Evolutionary conservation across 2,113 vertebrate species (phyloP).

Genomic region (Solenodon paradoxus): DNA sequence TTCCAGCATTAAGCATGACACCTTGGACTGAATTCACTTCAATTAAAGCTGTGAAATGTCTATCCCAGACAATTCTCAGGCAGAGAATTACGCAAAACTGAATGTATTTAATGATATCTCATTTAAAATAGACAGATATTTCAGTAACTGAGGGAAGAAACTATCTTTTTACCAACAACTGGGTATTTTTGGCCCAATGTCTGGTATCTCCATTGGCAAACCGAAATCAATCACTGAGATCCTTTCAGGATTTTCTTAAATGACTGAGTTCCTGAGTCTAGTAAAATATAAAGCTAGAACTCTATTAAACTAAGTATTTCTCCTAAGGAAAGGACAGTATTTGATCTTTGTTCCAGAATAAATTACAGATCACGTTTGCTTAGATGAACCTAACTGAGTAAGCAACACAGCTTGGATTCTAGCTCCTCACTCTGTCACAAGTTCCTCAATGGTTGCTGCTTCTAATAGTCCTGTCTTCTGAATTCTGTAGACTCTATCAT

Average conservation of each 20-base stretch:
- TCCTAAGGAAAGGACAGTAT: background rate
- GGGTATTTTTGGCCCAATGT: background rate
- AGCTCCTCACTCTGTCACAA: background rate
- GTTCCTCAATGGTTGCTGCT: background rate
- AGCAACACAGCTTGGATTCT: background rate
- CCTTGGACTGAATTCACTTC: background rate
- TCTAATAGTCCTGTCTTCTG: background rate
- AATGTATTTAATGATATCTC: background rate
- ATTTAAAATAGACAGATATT: background rate
- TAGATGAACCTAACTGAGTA: background rate
- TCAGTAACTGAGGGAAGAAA: background rate
- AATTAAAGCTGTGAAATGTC: background rate
- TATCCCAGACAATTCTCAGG: background rate
- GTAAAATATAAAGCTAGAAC: background rate
- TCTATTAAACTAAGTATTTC: background rate
- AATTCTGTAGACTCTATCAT: background rate
- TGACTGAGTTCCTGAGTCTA: background rate
- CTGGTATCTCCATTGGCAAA: background rate
- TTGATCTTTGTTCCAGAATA: background rate
- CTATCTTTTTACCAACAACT: background rate
- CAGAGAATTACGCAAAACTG: background rate
- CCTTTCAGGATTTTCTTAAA: background rate
- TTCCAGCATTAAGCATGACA: background rate
- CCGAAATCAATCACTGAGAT: background rate
- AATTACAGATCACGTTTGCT: background rate